These are phyloP conservation scores for Gadus macrocephalus DNA, from an alignment of 2,113 vertebrate species.

Conservation along the genomic window DNA sequence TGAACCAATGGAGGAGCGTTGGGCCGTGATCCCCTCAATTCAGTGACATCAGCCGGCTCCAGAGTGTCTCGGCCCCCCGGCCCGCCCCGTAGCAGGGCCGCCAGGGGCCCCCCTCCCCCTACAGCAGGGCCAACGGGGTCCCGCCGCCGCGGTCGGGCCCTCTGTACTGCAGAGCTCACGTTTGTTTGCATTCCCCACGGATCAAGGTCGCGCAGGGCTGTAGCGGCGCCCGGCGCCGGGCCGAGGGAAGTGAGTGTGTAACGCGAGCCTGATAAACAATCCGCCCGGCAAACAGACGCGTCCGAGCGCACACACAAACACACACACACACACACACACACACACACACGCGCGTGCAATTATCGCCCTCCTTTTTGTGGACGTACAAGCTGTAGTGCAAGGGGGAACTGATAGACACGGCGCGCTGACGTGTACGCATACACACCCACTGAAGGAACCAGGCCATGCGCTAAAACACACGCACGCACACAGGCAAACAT, in stretches of 20 bases:
- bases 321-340: conserved; percentile 22
- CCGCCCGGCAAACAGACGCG: too few species aligned
- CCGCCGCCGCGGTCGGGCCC: conserved; percentile 42
- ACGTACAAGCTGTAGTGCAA: background rate
- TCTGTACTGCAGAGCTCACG: conserved; percentile 51
- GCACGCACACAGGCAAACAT: background rate
- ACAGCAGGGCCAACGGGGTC: conserved; percentile 25
- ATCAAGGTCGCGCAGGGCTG: conserved; percentile 56
- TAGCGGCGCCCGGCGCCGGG: conserved; percentile 12
- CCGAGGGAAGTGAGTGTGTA: conserved; percentile 21
- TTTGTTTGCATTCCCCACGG: conserved; percentile 61
- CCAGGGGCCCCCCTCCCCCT: conserved; percentile 35
- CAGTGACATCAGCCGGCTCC: conserved; percentile 39
- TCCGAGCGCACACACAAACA: conserved; percentile 18
- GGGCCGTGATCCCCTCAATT: too few species aligned
- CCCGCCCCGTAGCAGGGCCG: conserved; percentile 2
- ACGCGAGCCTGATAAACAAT: conserved; percentile 23
- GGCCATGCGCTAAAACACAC: background rate
- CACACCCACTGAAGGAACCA: background rate
- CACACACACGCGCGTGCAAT: conserved; percentile 2
- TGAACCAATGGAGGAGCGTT: too few species aligned
- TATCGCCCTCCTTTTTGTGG: background rate
- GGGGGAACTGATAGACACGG: too few species aligned
- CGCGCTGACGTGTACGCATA: too few species aligned
- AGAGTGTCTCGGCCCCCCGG: conserved; percentile 54